Conservation (phyloP, 2,888 invertebrate genomes). For the Argyra leucocephala region DNA sequence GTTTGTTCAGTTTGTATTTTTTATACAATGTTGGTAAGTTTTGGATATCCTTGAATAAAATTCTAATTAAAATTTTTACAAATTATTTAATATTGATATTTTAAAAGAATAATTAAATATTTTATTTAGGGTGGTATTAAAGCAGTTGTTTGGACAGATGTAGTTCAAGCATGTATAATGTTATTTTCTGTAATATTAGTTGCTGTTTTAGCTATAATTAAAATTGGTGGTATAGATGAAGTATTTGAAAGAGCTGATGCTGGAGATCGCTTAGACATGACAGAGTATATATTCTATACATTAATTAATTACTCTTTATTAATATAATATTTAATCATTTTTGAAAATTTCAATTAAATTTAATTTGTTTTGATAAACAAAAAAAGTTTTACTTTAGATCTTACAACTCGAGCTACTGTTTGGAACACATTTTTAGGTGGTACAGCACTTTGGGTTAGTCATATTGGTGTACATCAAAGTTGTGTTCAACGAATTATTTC, state of each 20-base stretch:
- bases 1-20: constrained; percentile 50
- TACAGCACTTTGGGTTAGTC: constrained; percentile 51
- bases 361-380: neutral
- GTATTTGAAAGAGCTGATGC: constrained; percentile 31
- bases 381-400: constrained; percentile 50
- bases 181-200: constrained; percentile 33
- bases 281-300: constrained; percentile 28
- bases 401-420: constrained; percentile 53
- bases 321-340: neutral
- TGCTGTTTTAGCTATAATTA: constrained; percentile 32
- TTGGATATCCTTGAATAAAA: constrained; percentile 19
- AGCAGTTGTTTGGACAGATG: constrained; percentile 44
- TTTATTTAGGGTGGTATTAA: constrained; percentile 39
- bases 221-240: constrained; percentile 33
- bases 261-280: constrained; percentile 32
- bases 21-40: constrained; percentile 50
- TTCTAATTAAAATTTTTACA: neutral
- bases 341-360: neutral
- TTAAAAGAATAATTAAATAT: too few relatives aligned
- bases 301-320: too few relatives aligned
- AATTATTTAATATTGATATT: neutral
- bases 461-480: constrained; percentile 60
- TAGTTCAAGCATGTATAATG: constrained; percentile 35
- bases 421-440: constrained; percentile 54
- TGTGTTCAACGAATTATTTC: constrained; percentile 63